A percentile compares a stretch with the other conserved stretches of the same genome.
phyloP scores from a whole-genome alignment of 2,797 vertebrate genomes.

The Buceros bicornis region DNA sequence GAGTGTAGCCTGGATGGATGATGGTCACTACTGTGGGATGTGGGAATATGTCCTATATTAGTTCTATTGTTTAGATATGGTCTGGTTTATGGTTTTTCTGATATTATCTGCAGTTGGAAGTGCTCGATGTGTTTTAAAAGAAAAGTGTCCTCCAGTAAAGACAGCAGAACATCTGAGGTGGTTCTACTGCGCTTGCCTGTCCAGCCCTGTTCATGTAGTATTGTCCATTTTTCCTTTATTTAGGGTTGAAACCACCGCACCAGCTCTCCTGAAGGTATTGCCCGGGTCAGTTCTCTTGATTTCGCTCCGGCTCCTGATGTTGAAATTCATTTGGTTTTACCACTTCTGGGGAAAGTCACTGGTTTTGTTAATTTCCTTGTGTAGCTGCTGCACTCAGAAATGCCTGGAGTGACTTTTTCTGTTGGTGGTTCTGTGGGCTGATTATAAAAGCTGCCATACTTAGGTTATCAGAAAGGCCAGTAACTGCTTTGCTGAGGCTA shows the following conservation, averaged over 20 bases:
- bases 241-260: neutral
- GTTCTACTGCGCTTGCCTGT: fast-evolving
- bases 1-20: neutral
- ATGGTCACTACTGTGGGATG: neutral
- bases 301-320: neutral
- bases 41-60: fast-evolving
- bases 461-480: neutral
- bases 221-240: neutral
- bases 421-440: neutral
- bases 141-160: neutral
- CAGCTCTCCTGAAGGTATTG: neutral
- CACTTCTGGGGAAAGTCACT: fast-evolving
- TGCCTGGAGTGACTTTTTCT: neutral
- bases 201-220: fast-evolving
- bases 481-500: neutral
- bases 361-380: fast-evolving
- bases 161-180: fast-evolving
- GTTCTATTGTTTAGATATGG: fast-evolving
- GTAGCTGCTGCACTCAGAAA: neutral
- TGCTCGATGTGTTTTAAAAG: neutral
- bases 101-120: neutral
- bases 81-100: neutral
- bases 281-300: fast-evolving
- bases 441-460: fast-evolving
- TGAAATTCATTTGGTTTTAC: neutral